These are phyloP conservation scores for Pantherophis vulpinus DNA, from an alignment of 2,797 vertebrate genomes.

Conservation along the genomic window DNA sequence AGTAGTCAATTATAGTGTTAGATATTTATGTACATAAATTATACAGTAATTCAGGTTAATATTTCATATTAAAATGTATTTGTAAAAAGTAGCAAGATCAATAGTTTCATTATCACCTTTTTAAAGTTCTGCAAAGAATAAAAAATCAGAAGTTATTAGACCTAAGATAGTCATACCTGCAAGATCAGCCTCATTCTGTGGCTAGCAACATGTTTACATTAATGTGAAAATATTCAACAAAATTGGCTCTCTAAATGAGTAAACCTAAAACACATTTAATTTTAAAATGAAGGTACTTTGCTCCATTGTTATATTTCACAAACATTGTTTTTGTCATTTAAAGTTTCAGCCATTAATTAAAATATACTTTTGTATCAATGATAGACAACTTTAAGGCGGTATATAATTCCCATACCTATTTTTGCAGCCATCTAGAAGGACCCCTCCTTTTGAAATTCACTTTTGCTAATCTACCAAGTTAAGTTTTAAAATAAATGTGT, in stretches of 20 bases:
- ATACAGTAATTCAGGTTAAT: slow-evolving; percentile 48
- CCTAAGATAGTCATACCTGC: slow-evolving; percentile 61
- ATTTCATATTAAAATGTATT: slow-evolving; percentile 77
- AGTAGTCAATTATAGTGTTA: slow-evolving; percentile 63
- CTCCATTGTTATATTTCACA: slow-evolving; percentile 60
- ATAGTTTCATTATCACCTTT: slow-evolving; percentile 68
- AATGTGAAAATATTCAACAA: slow-evolving; percentile 67
- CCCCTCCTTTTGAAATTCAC: not conserved
- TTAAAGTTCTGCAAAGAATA: slow-evolving; percentile 68
- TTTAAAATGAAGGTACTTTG: slow-evolving; percentile 50
- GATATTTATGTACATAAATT: slow-evolving; percentile 62
- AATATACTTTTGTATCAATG: slow-evolving; percentile 55
- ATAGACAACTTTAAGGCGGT: not conserved
- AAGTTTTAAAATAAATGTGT: not conserved
- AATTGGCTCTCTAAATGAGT: slow-evolving; percentile 55
- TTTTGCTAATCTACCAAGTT: not conserved
- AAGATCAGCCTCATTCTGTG: slow-evolving; percentile 67
- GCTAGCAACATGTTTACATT: slow-evolving; percentile 67
- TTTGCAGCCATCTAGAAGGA: not conserved
- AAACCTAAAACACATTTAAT: slow-evolving; percentile 60
- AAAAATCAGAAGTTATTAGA: slow-evolving; percentile 67
- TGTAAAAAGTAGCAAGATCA: slow-evolving; percentile 73
- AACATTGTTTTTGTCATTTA: slow-evolving; percentile 71
- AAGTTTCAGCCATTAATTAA: slow-evolving; percentile 68
- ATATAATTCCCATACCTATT: not conserved